Evolutionary conservation across 2,797 vertebrate genomes (phyloP), one percentile per base, ranked within the genome.

Genomic region (Carapus acus): DNA sequence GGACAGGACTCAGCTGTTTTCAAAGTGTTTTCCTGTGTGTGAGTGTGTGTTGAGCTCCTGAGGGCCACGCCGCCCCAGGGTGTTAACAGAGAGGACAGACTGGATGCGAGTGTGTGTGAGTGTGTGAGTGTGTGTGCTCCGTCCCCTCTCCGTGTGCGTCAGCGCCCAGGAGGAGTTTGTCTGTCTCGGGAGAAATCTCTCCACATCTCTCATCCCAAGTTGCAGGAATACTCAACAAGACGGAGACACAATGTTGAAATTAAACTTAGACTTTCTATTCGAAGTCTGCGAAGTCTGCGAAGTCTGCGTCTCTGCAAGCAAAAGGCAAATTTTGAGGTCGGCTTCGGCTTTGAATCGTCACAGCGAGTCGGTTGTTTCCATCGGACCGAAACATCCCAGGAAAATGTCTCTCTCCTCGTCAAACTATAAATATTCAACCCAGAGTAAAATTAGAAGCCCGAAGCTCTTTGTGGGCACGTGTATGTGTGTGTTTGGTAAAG

Each of bases 391-490:
- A 9, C n/a, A 6, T 21, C 67, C 40, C 21, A 62, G 74, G 39
- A 73, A 68, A 78, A 72, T 69, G 67, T 75, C 61, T 74, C 45
- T 64, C 66, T n/a, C n/a, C n/a, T n/a, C 42, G 54, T 56, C 36
- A 37, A 40, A 42, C 40, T 71, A 77, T 82, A 74, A 82, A 87
- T 83, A 86, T 82, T 82, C 50, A 87, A 64, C 63, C 59, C 45
- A 54, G 64, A 71, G 56, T 81, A 80, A 78, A 82, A 76, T 81
- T 84, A 84, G 78, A 80, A 70, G 43, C 24, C 15, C 41, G n/a
- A n/a, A n/a, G 52, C 61, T 74, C 65, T 61, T 66, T 69, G 53
- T 39, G 56, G 31, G 52, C 43, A 7, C 67, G 63, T 57, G 54
- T 53, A 34, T 23, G 31, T 52, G 52, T 67, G 46, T 59, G 59